Evolutionary conservation across 2,113 vertebrate genomes (phyloP), one percentile per base, ranked within the genome.

Genomic region (Mus spicilegus): DNA sequence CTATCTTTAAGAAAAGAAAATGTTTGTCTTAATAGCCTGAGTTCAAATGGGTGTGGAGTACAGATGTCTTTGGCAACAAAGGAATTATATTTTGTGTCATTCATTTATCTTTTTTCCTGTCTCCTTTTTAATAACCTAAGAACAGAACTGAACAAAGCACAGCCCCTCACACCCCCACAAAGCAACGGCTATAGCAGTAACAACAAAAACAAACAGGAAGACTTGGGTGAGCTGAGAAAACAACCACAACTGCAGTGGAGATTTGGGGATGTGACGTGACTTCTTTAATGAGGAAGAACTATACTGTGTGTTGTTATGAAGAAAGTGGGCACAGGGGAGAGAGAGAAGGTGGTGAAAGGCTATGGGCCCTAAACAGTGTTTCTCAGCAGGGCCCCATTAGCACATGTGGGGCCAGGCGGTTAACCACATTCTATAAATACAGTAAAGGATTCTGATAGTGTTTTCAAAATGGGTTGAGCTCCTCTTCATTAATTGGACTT

Each of bases 401-500:
- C 70, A 28, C 51, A 24, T 56, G 73, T 90, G 24, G 70, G 36
- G 13, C 26, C 26, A 69, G 28, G 65, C 39, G 12, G 36, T 86
- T 88, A 54, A 81, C 61, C 42, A 2, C 51, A 24, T 86, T 95
- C 93, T 77, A 70, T 67, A 92, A 85, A 92, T 75, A 77, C 2
- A 67, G n/a, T 19, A 65, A 72, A 87, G 46, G 63, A 88, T 92
- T 95, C 81, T 73, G 75, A 93, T 36, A 65, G 42, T 16, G 28
- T 65, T 65, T 87, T 80, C 69, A 76, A 93, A 61, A 56, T 16
- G 42, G 82, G 42, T 58, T 90, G 51, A 39, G 46, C 9, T 94
- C 22, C 39, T 87, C 77, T 92, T 88, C 80, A 94, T 92, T 93
- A 92, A 90, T 89, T 89, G 85, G 63, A 69, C 46, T 51, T 96